These are phyloP conservation scores for Phymatocera aterrima DNA, from an alignment of 2,888 invertebrate species.

Conservation along the genomic window DNA sequence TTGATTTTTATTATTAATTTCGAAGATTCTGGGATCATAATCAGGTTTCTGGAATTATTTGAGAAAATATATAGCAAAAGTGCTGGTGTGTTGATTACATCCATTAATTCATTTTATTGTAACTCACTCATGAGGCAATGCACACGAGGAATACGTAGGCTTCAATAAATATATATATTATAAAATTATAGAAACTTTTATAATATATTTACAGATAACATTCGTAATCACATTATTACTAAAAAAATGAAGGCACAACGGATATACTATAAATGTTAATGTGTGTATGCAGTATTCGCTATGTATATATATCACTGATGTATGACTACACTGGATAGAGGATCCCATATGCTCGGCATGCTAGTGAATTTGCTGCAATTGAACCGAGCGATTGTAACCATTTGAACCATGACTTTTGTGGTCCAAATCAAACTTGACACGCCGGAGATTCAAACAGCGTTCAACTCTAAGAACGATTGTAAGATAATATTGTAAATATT, in stretches of 20 bases:
- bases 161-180: slow-evolving; percentile 44
- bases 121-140: slow-evolving; percentile 43
- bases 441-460: too few species aligned
- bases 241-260: slow-evolving; percentile 46
- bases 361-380: too few species aligned
- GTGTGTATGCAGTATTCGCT: background rate
- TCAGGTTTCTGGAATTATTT: background rate
- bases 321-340: too few species aligned
- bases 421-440: too few species aligned
- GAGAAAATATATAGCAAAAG: background rate
- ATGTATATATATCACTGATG: too few species aligned
- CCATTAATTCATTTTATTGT: slow-evolving; percentile 43
- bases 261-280: slow-evolving; percentile 34
- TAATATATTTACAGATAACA: slow-evolving; percentile 40
- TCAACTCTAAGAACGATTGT: too few species aligned
- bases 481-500: too few species aligned
- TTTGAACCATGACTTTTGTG: too few species aligned
- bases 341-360: too few species aligned
- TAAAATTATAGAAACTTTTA: slow-evolving; percentile 46
- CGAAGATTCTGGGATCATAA: background rate
- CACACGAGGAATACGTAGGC: slow-evolving; percentile 36
- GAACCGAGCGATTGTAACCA: too few species aligned
- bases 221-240: slow-evolving; percentile 6
- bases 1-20: background rate
- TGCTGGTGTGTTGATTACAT: background rate